Evolutionary conservation across 2,888 invertebrate genomes (phyloP), one percentile per base, ranked within the genome.

Genomic region (Xylophagus ater): DNA sequence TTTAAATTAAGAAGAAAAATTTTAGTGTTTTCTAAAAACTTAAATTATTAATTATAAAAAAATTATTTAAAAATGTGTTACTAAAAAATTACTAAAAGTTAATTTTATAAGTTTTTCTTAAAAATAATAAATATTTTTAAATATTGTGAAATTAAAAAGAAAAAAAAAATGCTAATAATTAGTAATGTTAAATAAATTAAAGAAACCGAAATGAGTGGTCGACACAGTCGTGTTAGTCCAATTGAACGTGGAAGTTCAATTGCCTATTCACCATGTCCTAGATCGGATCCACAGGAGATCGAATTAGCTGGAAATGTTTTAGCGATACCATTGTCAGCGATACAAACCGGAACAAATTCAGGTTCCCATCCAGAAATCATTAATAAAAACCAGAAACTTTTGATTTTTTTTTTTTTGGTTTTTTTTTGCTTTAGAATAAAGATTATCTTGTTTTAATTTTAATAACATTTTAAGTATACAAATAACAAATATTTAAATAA

Each of bases 271-370:
- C 58, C 63, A 37, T 65, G 65, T 48, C 65, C 65, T 25, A 57
- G 59, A 48, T 56, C 56, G 13, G 65, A 65, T 49, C 58, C 59
- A 23, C 59, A 62, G 40, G 60, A 64, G 47, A 53, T 58, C 34
- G 55, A 58, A 24, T 46, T 57, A 50, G 49, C 51, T 18, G 54
- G 60, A 40, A 64, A 62, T 42, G 62, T 62, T 43, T 50, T 65
- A 40, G 64, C 65, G 45, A 64, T 65, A 46, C 65, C 64, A 34
- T 58, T 64, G 58, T 63, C 65, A 42, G 57, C 64, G 37, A 52
- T 65, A 45, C 59, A 64, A 38, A 55, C 58, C 51, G 60, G 58
- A 47, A 56, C 54, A 42, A 46, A 50, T 44, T 49, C 55, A 54
- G 55, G 54, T 56, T 41, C 29, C 24, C 31, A 31, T 10, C 21